Evolutionary conservation across 2,797 vertebrate species (phyloP), one percentile per base, ranked within the genome.

Genomic region (Malurus leucopterus): DNA sequence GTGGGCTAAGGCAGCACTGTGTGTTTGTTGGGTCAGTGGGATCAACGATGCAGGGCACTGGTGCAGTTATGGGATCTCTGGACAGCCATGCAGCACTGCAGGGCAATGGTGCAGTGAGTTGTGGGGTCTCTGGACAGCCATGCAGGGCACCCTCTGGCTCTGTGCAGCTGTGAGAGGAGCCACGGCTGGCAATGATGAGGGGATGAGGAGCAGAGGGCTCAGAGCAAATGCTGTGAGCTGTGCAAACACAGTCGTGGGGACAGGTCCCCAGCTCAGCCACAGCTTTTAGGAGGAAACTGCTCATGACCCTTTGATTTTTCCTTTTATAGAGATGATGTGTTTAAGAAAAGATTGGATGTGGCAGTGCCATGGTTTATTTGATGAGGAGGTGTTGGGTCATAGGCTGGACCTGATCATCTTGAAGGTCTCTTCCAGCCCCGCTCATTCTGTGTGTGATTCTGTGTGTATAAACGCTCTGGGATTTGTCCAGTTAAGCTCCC

Each of bases 161-260:
- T 27, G 40, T 5, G 6, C n/a, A 77, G 63, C 2, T 0, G 2
- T 2, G 8, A 53, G 68, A 53, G n/a, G 13, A 29, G 50, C 2
- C 7, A 5, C 0, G 0, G 58, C 67, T 47, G 36, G 23, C 57
- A 44, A 23, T 1, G 40, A 34, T 0, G 1, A 1, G 16, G 49
- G 61, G 30, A 49, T 1, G 5, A 50, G 68, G n/a, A 61, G 26
- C 53, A 58, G 82, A 3, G 34, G 61, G 57, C 17, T 11, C 61
- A 5, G 15, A 17, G 22, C 15, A 43, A 23, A n/a, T 13, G 22
- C 1, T 26, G 47, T 20, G 57, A 46, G 40, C 44, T 27, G 6
- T 16, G 43, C 38, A 65, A 14, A 73, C 36, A 20, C 4, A 21
- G n/a, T 5, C 29, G 5, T 0, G 11, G 27, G 36, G 30, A 5